Conservation (phyloP, 2,113 vertebrate species). For the Triplophysa tibetana region DNA sequence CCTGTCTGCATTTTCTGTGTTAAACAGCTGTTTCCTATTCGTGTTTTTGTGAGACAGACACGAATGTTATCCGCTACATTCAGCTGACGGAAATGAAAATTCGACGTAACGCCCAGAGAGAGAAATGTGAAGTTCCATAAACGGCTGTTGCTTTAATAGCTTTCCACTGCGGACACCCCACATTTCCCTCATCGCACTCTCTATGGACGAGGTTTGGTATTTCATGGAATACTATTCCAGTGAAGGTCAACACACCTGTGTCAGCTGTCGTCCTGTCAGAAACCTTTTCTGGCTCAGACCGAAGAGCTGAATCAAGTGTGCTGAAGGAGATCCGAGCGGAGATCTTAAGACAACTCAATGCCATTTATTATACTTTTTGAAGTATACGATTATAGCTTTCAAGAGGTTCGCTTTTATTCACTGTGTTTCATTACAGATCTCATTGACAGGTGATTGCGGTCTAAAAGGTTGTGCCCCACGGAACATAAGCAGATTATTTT, state of each 20-base stretch:
- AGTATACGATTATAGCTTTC: background rate
- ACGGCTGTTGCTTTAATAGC: slow-evolving; percentile 26
- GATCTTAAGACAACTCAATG: background rate
- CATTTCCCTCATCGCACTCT: slow-evolving; percentile 9
- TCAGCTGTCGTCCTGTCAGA: slow-evolving; percentile 22
- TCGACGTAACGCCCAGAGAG: slow-evolving; percentile 89
- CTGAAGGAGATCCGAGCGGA: slow-evolving; percentile 7
- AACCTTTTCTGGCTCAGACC: background rate
- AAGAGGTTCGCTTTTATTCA: slow-evolving; percentile 8
- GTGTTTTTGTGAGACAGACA: slow-evolving; percentile 80
- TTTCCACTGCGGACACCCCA: slow-evolving; percentile 26
- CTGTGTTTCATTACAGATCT: slow-evolving; percentile 13
- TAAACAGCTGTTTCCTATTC: slow-evolving; percentile 58
- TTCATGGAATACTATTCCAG: slow-evolving; percentile 23
- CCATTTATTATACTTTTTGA: slow-evolving; percentile 2
- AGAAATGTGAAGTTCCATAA: slow-evolving; percentile 92
- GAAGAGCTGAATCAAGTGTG: slow-evolving; percentile 33
- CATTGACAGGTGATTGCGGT: background rate
- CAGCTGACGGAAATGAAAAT: slow-evolving; percentile 99
- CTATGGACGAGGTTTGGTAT: slow-evolving; percentile 21
- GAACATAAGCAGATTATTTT: slow-evolving; percentile 9
- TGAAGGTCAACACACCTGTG: slow-evolving; percentile 22
- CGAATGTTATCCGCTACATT: slow-evolving; percentile 97
- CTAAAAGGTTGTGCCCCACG: background rate
- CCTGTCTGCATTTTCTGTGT: slow-evolving; percentile 44